Evolutionary conservation across 1,140 invertebrate genomes (phyloP).

Genomic region (Trichoplusia ni): DNA sequence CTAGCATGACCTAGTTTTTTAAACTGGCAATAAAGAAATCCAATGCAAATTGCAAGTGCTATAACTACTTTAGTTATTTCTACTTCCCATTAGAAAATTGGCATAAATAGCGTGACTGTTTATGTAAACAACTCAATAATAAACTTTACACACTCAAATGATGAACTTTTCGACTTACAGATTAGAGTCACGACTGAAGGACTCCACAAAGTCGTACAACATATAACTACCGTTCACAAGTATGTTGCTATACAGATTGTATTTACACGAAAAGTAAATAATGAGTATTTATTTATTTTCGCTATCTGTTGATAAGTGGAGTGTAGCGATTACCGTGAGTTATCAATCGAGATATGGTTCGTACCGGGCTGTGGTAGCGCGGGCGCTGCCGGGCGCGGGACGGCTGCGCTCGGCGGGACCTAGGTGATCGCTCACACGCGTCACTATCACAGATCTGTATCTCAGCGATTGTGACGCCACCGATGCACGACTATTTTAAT

Average conservation of each 20-base stretch:
- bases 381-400: too few relatives aligned
- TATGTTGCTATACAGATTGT: too few relatives aligned
- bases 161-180: constrained; percentile 16
- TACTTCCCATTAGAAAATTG: too few relatives aligned
- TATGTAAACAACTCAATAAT: too few relatives aligned
- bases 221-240: constrained; percentile 8
- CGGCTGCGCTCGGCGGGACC: constrained; percentile 29
- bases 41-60: too few relatives aligned
- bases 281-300: constrained; percentile 18
- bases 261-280: constrained; percentile 5
- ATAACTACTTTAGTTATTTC: too few relatives aligned
- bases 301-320: constrained; percentile 1
- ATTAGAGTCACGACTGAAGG: background rate
- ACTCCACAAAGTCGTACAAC: background rate
- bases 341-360: constrained; percentile 18
- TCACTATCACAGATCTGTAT: constrained; percentile 71
- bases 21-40: too few relatives aligned
- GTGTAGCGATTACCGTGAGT: constrained; percentile 14
- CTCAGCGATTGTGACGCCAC: constrained; percentile 72
- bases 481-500: constrained; percentile 81
- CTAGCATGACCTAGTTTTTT: too few relatives aligned
- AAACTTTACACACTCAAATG: background rate
- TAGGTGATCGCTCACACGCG: constrained; percentile 74
- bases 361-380: constrained; percentile 27
- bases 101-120: too few relatives aligned